Evolutionary conservation across 2,888 invertebrate species (phyloP).

Genomic region (Pediacus dermestoides): DNA sequence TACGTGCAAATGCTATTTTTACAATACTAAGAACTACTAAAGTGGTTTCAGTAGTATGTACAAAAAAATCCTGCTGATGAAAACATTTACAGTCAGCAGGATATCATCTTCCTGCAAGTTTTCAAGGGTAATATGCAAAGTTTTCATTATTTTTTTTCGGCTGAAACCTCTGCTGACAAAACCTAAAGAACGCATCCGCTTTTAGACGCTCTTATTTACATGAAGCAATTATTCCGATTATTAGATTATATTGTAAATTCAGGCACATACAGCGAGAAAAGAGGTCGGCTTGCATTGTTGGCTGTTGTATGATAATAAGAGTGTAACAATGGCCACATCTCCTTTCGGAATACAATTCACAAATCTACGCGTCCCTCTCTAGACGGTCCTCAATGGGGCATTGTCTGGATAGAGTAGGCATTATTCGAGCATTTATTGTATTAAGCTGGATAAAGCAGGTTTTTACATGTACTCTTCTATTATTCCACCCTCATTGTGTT

Average conservation of each 20-base stretch:
- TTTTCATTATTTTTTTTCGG: no score
- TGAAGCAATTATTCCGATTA: conserved; percentile 12
- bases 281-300: conserved; percentile 33
- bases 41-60: no score
- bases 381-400: conserved; percentile 32
- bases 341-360: conserved; percentile 33
- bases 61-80: no score
- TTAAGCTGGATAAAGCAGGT: conserved; percentile 43
- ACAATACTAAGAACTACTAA: no score
- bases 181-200: no score
- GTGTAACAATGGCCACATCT: conserved; percentile 35
- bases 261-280: conserved; percentile 34
- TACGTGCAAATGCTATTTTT: no score
- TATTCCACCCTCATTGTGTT: conserved; percentile 29
- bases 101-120: no score
- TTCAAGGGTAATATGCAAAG: no score
- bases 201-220: no score
- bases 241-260: conserved; percentile 37
- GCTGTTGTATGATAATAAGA: conserved; percentile 39
- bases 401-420: conserved; percentile 40
- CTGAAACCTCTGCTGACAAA: no score
- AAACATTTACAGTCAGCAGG: no score
- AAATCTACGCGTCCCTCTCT: conserved; percentile 18
- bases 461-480: conserved; percentile 22
- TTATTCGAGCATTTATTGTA: conserved; percentile 45